phyloP scores from a whole-genome alignment of 2,113 vertebrate genomes.

The Actinemys pallida region DNA sequence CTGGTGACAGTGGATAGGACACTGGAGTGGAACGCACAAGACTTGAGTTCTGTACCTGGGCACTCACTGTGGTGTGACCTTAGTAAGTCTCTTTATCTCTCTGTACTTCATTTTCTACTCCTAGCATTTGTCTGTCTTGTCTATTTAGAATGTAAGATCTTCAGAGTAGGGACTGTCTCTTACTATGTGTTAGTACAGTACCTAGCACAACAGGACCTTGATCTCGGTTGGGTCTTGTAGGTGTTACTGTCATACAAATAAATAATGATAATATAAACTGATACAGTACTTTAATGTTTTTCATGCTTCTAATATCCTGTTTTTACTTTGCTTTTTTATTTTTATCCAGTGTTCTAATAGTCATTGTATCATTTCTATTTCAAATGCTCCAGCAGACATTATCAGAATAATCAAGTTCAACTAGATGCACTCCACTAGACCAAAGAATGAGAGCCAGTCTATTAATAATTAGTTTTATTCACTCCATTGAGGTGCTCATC shows the following conservation, averaged over 20 bases:
- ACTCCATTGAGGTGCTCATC: background rate
- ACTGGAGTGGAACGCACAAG: background rate
- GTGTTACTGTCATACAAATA: background rate
- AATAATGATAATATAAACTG: background rate
- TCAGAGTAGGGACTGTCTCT: background rate
- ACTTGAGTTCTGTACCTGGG: background rate
- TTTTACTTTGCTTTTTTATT: background rate
- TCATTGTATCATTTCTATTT: background rate
- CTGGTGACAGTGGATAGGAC: background rate
- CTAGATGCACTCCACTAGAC: background rate
- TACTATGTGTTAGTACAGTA: background rate
- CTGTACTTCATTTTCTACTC: background rate
- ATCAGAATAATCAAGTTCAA: constrained; percentile 12
- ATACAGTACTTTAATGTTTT: background rate
- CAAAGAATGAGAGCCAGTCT: background rate
- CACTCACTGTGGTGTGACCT: background rate
- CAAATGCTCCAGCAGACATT: background rate
- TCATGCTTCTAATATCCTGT: background rate
- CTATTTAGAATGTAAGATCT: fast-evolving
- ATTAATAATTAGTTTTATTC: constrained; percentile 17
- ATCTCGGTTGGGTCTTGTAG: background rate
- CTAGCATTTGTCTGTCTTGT: background rate
- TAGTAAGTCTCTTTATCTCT: background rate
- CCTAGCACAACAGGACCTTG: background rate
- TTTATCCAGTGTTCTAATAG: background rate